These are phyloP conservation scores for Eupithecia pulchellata DNA, from an alignment of 2,888 invertebrate genomes.

Conservation along the genomic window DNA sequence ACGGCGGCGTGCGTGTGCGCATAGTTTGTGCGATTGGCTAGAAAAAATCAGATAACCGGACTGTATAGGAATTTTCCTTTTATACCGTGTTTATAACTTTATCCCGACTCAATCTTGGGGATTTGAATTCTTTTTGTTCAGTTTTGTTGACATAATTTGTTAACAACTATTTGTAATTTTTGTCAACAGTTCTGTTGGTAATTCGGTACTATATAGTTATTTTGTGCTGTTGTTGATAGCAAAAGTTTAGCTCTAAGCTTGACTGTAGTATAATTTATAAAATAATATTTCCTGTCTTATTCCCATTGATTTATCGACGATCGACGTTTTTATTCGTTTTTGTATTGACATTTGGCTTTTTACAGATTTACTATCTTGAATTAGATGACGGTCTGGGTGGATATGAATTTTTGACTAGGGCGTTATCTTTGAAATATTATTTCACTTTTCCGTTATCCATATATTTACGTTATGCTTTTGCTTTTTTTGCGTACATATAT, in stretches of 20 bases:
- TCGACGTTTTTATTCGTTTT: too few relatives aligned
- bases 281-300: neutral
- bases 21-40: constrained; percentile 15
- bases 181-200: too few relatives aligned
- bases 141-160: neutral
- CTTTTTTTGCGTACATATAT: too few relatives aligned
- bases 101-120: neutral
- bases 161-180: too few relatives aligned
- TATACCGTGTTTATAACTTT: neutral
- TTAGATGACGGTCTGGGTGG: neutral
- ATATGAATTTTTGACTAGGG: neutral
- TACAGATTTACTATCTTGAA: neutral
- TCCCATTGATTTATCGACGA: neutral
- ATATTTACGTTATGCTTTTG: too few relatives aligned
- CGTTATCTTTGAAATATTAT: neutral
- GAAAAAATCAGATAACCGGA: constrained; percentile 7
- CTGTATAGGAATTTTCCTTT: neutral
- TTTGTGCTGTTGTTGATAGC: too few relatives aligned
- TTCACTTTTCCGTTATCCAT: neutral
- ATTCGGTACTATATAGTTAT: too few relatives aligned
- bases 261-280: neutral
- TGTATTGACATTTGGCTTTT: neutral
- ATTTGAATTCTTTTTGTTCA: neutral
- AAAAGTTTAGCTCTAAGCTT: neutral
- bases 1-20: constrained; percentile 19